Evolutionary conservation across 2,888 invertebrate species (phyloP), one percentile per base, ranked within the genome.

Genomic region (Rhamnusium bicolor): DNA sequence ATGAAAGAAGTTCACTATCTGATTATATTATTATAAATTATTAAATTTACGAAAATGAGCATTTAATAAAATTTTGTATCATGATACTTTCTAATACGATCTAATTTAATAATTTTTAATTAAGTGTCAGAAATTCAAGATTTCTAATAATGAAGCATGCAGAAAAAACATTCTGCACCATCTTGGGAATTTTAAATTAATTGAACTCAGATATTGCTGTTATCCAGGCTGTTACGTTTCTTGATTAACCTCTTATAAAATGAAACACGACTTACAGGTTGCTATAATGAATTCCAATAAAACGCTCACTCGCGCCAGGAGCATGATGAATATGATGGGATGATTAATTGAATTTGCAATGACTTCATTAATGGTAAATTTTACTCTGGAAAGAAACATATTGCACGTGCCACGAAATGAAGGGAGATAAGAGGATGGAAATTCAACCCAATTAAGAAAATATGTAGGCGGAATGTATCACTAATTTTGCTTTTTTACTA

Each of bases 251-350:
- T 61, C 61, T 61, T 46, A 61, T 24, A 29, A 46, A 46, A 46
- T 61, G 46, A 61, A 61, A 61, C 61, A 61, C 58, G 61, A 61
- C 61, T 61, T 61, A 61, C 61, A 46, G 61, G 61, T 61, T 61
- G 32, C 32, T 40, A 40, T 61, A 21, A 61, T 61, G 61, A 61
- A 61, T 61, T 61, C 61, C 61, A 21, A 12, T 61, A 61, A 61
- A 61, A 61, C 29, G 61, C 46, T 61, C 61, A 21, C 46, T 61
- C 21, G 21, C 61, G 5, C 61, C 46, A 14, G 47, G 19, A 61
- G 6, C 58, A 32, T 58, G 58, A 58, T 19, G 32, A 58, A 58
- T 58, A 58, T 58, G 58, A 58, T 58, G 58, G 16, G 58, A 58
- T 58, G 58, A 58, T 58, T 58, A 58, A 58, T 58, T 58, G 58